Percentiles rank a stretch among this genome's conserved stretches.
phyloP scores from a whole-genome alignment of 1,140 invertebrate genomes.

The Drosophila chauvacae region DNA sequence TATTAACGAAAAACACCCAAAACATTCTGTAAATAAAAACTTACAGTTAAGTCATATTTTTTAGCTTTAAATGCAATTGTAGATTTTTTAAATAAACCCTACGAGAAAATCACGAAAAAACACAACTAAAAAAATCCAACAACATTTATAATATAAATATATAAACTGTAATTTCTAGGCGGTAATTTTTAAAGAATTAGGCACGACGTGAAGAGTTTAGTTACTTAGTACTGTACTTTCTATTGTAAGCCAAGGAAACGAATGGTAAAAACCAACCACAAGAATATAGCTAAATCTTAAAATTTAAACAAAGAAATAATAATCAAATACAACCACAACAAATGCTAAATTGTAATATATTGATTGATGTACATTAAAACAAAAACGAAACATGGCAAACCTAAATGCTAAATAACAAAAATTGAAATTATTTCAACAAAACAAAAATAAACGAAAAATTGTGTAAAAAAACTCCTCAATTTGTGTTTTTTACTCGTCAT shows the following conservation, averaged over 20 bases:
- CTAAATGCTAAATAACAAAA: constrained; percentile 45
- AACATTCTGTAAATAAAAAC: constrained; percentile 48
- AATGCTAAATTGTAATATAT: constrained; percentile 77
- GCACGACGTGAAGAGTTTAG: constrained; percentile 72
- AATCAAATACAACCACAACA: constrained; percentile 58
- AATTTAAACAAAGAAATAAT: constrained; percentile 62
- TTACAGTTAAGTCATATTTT: constrained; percentile 81
- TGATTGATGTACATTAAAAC: constrained; percentile 70
- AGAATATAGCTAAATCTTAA: constrained; percentile 78
- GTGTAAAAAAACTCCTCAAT: constrained; percentile 57
- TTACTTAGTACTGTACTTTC: constrained; percentile 80
- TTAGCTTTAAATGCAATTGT: constrained; percentile 83
- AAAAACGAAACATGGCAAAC: constrained; percentile 21
- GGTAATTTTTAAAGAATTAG: constrained; percentile 68
- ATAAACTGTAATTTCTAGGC: constrained; percentile 74
- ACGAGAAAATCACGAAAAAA: constrained; percentile 45
- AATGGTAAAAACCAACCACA: constrained; percentile 51
- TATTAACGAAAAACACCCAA: constrained; percentile 38
- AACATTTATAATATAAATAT: constrained; percentile 56
- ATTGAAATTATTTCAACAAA: constrained; percentile 66
- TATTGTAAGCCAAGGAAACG: constrained; percentile 44
- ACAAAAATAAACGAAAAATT: constrained; percentile 65
- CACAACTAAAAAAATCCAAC: constrained; percentile 41
- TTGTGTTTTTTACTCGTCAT: constrained; percentile 66
- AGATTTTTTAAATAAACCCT: constrained; percentile 76